Base-by-base conservation (phyloP, 1,140 invertebrate species). In the Drosophila nannoptera region DNA sequence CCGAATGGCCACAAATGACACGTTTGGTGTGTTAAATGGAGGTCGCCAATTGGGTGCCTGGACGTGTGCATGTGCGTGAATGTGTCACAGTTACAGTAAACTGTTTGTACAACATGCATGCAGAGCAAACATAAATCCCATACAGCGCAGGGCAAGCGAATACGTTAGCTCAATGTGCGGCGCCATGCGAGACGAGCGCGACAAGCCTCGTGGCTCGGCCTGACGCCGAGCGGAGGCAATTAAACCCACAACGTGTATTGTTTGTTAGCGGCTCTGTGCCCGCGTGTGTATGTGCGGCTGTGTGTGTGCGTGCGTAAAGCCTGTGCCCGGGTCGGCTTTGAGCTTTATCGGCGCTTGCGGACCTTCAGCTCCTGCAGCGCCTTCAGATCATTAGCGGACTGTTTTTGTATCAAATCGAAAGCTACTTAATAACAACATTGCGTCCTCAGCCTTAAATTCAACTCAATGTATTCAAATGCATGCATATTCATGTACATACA, bases 11-110 rank as follows among this genome's bases (percentile, higher is more conserved):
- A 77, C 80, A 84, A 84, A 84, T 84, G 80, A 86, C 80, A 84
- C 80, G 80, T 84, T 84, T 86, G 80, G 80, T 84, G 81, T 84
- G 81, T 84, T 84, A 84, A 86, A 84, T 84, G 73, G 80, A 80
- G 80, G 80, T 84, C 80, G 80, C 71, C 73, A 71, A 31, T 58
- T 36, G 40, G 12, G 22, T 43, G 16, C 14, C 11, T 60, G 16
- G 42, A 11, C 36, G 36, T 52, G 16, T 70, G 46, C 58, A 31
- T 60, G 16, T 52, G 66, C 71, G 61, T 58, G 43, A 65, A 31
- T 53, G 33, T 42, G 78, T 73, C 67, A 73, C 77, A 77, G 80
- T 81, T 80, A 84, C 73, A 80, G 77, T 81, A 80, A 84, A 84
- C 81, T 84, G 80, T 84, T 84, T 84, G 80, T 86, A 77, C 77